Conservation (phyloP, 1,140 invertebrate species). For the Drosophila athabasca region DNA sequence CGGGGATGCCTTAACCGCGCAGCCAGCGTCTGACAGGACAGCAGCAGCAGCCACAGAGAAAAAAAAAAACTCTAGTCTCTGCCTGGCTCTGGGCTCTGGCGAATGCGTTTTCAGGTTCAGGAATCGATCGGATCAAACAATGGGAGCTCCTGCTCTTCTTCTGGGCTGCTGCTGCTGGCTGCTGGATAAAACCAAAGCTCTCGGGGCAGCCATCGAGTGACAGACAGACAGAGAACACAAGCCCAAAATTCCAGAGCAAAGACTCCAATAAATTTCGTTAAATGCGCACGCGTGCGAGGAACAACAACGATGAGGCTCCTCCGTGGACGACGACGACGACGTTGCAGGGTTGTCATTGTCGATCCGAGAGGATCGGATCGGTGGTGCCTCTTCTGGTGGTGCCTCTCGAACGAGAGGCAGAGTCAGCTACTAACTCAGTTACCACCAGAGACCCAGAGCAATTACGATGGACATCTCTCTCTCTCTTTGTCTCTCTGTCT, state of each 20-base stretch:
- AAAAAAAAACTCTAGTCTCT: conserved; percentile 4
- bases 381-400: too few species aligned
- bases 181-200: conserved; percentile 20
- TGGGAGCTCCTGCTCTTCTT: conserved; percentile 20
- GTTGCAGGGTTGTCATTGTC: too few species aligned
- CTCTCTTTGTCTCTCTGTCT: conserved; percentile 29
- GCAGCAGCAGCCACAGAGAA: conserved; percentile 8
- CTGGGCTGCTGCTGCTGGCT: conserved; percentile 10
- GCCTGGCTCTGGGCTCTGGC: conserved; percentile 33
- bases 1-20: conserved; percentile 27
- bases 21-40: conserved; percentile 2
- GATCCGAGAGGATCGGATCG: too few species aligned
- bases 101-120: conserved; percentile 59
- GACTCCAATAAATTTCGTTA: conserved; percentile 81
- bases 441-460: conserved; percentile 47
- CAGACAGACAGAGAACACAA: conserved; percentile 80
- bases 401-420: too few species aligned
- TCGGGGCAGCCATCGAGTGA: conserved; percentile 54
- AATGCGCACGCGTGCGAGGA: conserved; percentile 81
- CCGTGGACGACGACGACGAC: too few species aligned
- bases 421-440: conserved; percentile 74
- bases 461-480: conserved; percentile 78
- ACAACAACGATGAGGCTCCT: conserved; percentile 28
- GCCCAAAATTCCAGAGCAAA: conserved; percentile 78
- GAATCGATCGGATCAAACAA: conserved; percentile 73